Base-by-base conservation (phyloP, 2,797 vertebrate species). In the Hirundo rustica region DNA sequence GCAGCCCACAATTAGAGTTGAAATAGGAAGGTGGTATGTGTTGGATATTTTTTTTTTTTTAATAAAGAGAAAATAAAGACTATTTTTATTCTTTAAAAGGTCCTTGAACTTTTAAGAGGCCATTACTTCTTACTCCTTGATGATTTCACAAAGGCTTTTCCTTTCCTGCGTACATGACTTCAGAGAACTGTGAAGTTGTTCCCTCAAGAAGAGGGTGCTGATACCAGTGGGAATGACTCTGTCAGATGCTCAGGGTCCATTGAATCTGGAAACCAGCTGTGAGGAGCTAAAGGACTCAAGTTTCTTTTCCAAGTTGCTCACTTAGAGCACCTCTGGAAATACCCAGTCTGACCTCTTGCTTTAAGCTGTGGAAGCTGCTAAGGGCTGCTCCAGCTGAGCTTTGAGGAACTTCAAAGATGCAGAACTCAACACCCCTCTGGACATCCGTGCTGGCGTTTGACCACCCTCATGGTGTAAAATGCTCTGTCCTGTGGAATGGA, bases 271-370 rank as follows among this genome's bases (percentile, higher is more conserved):
- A 83, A 76, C 29, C 34, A 58, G 1, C 9, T 32, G 11, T 50
- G 65, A 79, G 38, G 38, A 70, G 17, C 32, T 54, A 62, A 76
- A 64, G 32, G 22, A 48, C 6, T 16, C 51, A 50, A 13, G 34
- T 30, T 21, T 30, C 17, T 15, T 65, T 73, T 72, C 51, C 1
- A 3, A 29, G 26, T 13, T 0, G 0, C 32, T 80, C 64, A 34
- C 25, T 26, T 23, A 58, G 50, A 82, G 29, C 17, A 57, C 3
- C 30, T 53, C 67, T 65, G 64, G 42, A 8, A 4, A 40, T 20
- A 54, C 7, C 25, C 16, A 14, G 11, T 30, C 25, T 20, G 61
- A 65, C 22, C 19, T 82, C 32, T 34, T 1, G 2, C 60, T 62
- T 12, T 3, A 48, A 55, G 58, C 21, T 7, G 34, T 44, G 32